A percentile compares a stretch with the other conserved stretches of the same genome.
Conservation (phyloP, 2,888 invertebrate species). For the Muschampia plurimacula region DNA sequence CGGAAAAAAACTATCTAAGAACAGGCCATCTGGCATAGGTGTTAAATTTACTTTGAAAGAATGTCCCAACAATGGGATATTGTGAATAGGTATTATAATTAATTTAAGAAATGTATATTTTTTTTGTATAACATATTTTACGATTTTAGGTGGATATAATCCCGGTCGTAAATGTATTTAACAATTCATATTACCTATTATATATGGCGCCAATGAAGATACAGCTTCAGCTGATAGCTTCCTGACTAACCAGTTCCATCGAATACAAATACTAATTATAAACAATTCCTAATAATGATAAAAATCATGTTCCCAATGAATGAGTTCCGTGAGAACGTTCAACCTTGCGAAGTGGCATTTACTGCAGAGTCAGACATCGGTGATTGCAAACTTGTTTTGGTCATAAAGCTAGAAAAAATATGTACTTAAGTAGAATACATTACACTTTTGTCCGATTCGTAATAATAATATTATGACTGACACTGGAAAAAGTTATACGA, state of each 20-base stretch:
- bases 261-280: background rate
- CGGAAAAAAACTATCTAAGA: too few species aligned
- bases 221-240: conserved; percentile 1
- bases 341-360: conserved; percentile 34
- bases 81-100: too few species aligned
- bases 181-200: too few species aligned
- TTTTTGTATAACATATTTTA: too few species aligned
- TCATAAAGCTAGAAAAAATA: conserved; percentile 9
- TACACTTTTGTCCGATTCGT: too few species aligned
- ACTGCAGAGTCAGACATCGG: conserved; percentile 6
- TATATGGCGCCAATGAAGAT: background rate
- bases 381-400: conserved; percentile 26
- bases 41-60: too few species aligned
- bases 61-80: too few species aligned
- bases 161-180: too few species aligned
- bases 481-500: background rate
- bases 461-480: too few species aligned
- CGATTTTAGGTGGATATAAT: too few species aligned
- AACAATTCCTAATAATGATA: conserved; percentile 10
- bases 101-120: too few species aligned
- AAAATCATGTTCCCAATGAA: conserved; percentile 17
- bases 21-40: too few species aligned
- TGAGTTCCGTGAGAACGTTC: conserved; percentile 32
- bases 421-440: background rate
- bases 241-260: conserved; percentile 13